These are phyloP conservation scores for Holotrichia oblita DNA, from an alignment of 1,140 invertebrate genomes.

Conservation along the genomic window DNA sequence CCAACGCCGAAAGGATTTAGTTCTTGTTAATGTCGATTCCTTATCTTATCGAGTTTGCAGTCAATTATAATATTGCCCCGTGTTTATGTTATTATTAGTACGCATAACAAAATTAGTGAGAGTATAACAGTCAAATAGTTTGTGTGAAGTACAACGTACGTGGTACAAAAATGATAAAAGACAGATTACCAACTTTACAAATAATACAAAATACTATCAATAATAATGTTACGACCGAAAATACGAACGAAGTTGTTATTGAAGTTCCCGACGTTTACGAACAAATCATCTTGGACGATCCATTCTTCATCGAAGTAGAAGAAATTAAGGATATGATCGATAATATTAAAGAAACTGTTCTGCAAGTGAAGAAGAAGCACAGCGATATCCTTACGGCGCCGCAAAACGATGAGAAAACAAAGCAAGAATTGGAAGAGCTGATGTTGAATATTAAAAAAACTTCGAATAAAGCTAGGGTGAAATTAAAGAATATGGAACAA, in stretches of 20 bases:
- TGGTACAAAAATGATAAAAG: conserved; percentile 13
- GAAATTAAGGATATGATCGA: conserved; percentile 88
- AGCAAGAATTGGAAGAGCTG: conserved; percentile 76
- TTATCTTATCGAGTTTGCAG: too few relatives aligned
- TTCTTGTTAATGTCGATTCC: too few relatives aligned
- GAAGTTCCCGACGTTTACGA: conserved; percentile 55
- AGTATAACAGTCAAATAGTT: too few relatives aligned
- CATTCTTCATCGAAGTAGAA: conserved; percentile 78
- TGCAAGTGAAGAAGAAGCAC: conserved; percentile 90
- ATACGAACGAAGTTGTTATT: neutral
- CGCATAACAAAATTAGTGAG: too few relatives aligned
- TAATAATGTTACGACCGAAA: neutral
- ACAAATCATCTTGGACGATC: conserved; percentile 64
- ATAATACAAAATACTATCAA: neutral
- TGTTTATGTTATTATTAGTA: too few relatives aligned
- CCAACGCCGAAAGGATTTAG: too few relatives aligned
- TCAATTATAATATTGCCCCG: too few relatives aligned
- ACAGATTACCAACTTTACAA: neutral
- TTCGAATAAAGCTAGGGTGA: conserved; percentile 86
- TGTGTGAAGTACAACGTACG: too few relatives aligned
- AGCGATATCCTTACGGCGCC: conserved; percentile 86
- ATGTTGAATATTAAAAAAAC: conserved; percentile 91
- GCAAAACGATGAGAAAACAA: conserved; percentile 72
- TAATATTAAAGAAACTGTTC: conserved; percentile 84
- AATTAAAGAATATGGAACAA: conserved; percentile 87